Evolutionary conservation across 2,888 invertebrate genomes (phyloP), one percentile per base, ranked within the genome.

Genomic region (Vanessa cardui): DNA sequence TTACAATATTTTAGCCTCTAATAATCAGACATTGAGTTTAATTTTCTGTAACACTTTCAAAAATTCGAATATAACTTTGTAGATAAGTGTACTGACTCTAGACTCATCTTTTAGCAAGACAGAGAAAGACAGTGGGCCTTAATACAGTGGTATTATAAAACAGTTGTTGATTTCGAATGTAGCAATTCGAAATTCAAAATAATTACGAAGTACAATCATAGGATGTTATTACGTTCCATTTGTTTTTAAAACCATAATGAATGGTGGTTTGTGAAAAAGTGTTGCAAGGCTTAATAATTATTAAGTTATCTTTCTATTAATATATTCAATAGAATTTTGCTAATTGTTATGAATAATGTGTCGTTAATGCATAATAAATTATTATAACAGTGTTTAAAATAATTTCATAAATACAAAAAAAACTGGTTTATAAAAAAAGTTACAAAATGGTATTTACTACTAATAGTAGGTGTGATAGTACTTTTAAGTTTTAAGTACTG

Each of bases 91-190:
- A 56, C 56, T 9, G 52, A 18, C 59, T 72, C 72, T 71, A 64
- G 69, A 77, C 71, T 78, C 73, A 73, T 78, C 73, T 73, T 80
- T 78, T 79, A 69, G 73, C 74, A 72, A 77, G 76, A 70, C 74
- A 68, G 72, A 73, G 72, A 65, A 68, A 74, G 73, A 73, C 69
- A 54, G 66, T 73, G 69, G 82, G 58, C 76, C 83, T 77, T 75
- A 74, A 73, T 78, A 79, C 68, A 80, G 83, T 68, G 72, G 76
- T 69, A 75, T 80, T 77, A 79, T 76, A 80, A 78, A 85, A 83
- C 86, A 87, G 88, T 87, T 89, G 88, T 86, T 84, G 84, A 87
- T 83, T 83, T 83, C 80, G 80, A 83, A 86, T 80, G 78, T 75
- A 80, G 76, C 79, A 81, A 83, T 84, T 83, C 78, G 74, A 83